Evolutionary conservation across 2,888 invertebrate genomes (phyloP), one percentile per base, ranked within the genome.

Genomic region (Hypolimnas misippus): DNA sequence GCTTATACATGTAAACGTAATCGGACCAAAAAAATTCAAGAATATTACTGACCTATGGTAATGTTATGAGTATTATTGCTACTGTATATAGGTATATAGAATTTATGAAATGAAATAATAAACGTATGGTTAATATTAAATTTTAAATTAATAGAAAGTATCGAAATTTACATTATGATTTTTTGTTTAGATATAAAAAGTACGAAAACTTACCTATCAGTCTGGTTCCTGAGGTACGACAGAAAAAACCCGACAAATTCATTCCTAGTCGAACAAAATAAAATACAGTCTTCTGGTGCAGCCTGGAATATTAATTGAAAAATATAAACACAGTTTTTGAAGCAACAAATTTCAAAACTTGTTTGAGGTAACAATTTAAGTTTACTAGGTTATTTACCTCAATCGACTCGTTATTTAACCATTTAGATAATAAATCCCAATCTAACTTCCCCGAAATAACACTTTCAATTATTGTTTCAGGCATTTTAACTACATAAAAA

Each of bases 221-320:
- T 93, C 74, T 93, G 93, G 69, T 82, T 90, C 52, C 93, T 86
- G 66, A 94, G 74, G 75, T 89, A 93, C 21, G 93, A 90, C 65
- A 94, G 76, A 76, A 93, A 94, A 76, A 90, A 93, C n/a, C 92
- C 83, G 33, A 93, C 93, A 78, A 94, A 94, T 68, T 94, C 94
- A 57, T 77, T 86, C 67, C 78, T 83, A 66, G 81, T 86, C 68
- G 87, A 89, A 72, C 87, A 84, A 54, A 81, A 76, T 63, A 87
- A 75, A 64, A 84, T 77, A 73, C 84, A 86, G 65, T 89, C 87
- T 16, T 88, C 87, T 46, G 83, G 78, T 10, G 78, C 79, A 40
- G 83, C 85, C 92, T 92, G 77, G 74, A 89, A 84, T 58, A 61
- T 49, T 42, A 42, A 35, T 60, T 67, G 60, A 56, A 71, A 71